These are phyloP conservation scores for Meloidogyne hapla DNA, from an alignment of 1,140 invertebrate genomes.

Conservation along the genomic window DNA sequence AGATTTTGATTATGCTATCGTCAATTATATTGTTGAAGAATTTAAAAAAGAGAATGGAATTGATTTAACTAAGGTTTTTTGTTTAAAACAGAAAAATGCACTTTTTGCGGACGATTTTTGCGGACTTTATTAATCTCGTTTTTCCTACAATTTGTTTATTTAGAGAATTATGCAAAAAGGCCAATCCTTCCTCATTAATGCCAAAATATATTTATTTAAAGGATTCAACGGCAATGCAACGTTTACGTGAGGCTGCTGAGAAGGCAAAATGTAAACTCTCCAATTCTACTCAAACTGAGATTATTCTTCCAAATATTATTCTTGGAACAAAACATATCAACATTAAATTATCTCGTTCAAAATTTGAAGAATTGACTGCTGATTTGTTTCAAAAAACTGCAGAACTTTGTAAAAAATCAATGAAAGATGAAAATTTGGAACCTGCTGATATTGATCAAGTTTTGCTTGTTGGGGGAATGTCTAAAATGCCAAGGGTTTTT, in stretches of 20 bases:
- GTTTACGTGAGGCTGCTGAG: slow-evolving; percentile 94
- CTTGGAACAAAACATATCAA: slow-evolving; percentile 99
- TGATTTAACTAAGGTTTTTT: slow-evolving; percentile 79
- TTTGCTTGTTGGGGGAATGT: slow-evolving; percentile 96
- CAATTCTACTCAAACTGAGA: slow-evolving; percentile 79
- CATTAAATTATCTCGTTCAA: slow-evolving; percentile 84
- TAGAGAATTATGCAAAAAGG: too few relatives aligned
- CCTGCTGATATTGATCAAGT: slow-evolving; percentile 94
- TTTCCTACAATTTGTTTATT: too few relatives aligned
- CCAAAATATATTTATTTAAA: too few relatives aligned
- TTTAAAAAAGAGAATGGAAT: slow-evolving; percentile 96
- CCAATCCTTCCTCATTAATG: too few relatives aligned
- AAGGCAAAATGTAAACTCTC: slow-evolving; percentile 78
- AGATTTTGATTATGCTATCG: slow-evolving; percentile 72
- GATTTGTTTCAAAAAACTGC: slow-evolving; percentile 92
- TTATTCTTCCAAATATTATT: slow-evolving; percentile 95
- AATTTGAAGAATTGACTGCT: slow-evolving; percentile 91
- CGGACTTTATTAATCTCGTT: too few relatives aligned
- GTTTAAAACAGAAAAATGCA: too few relatives aligned
- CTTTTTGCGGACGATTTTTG: too few relatives aligned
- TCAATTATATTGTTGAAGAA: slow-evolving; percentile 84
- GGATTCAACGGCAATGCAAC: slow-evolving; percentile 96
- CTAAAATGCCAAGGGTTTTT: slow-evolving; percentile 92
- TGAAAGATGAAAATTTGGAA: slow-evolving; percentile 90
- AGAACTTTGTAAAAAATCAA: slow-evolving; percentile 89